Percentiles rank a stretch among this genome's conserved stretches.
These are phyloP conservation scores for Plutella xylostella DNA, from an alignment of 2,888 invertebrate species.

Conservation along the genomic window DNA sequence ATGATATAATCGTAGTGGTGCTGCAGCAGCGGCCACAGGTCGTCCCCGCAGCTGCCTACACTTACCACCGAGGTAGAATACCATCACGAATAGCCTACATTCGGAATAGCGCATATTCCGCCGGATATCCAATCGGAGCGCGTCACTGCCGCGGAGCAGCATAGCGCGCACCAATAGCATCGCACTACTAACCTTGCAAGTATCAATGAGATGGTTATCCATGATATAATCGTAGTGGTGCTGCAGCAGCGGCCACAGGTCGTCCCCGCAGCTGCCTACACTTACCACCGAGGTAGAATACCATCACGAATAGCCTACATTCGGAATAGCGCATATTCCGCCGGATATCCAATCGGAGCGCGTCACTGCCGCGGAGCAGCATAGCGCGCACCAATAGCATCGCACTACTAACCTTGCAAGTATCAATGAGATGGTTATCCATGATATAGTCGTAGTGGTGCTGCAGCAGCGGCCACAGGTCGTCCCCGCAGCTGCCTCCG, in stretches of 20 bases:
- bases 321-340: too few species aligned
- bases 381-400: slow-evolving; percentile 4
- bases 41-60: slow-evolving; percentile 79
- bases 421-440: slow-evolving; percentile 93
- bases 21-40: slow-evolving; percentile 92
- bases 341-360: too few species aligned
- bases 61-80: slow-evolving; percentile 79
- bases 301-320: too few species aligned
- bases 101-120: too few species aligned
- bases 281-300: slow-evolving; percentile 79
- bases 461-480: slow-evolving; percentile 92
- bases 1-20: slow-evolving; percentile 95
- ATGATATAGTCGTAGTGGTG: slow-evolving; percentile 95
- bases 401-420: slow-evolving; percentile 69
- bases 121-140: too few species aligned
- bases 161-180: slow-evolving; percentile 5
- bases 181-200: slow-evolving; percentile 69
- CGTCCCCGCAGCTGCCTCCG: slow-evolving; percentile 79
- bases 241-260: slow-evolving; percentile 92
- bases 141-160: too few species aligned
- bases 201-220: slow-evolving; percentile 93
- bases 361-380: too few species aligned
- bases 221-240: slow-evolving; percentile 95
- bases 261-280: slow-evolving; percentile 79
- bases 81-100: too few species aligned